These are phyloP conservation scores for Salticus scenicus DNA, from an alignment of 2,888 invertebrate species.

Conservation along the genomic window DNA sequence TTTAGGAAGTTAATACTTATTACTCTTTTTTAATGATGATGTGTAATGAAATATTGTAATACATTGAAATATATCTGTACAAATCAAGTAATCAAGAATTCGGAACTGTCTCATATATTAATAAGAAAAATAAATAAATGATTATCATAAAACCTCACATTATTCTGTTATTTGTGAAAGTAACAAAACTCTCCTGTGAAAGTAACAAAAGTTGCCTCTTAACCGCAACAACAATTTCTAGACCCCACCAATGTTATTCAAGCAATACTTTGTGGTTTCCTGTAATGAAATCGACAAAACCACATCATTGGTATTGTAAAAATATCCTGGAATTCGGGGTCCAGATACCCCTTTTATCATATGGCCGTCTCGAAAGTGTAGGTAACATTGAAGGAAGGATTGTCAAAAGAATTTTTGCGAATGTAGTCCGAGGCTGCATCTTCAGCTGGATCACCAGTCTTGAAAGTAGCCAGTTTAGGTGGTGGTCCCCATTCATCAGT, in stretches of 20 bases:
- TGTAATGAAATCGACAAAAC: neutral
- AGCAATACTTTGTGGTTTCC: neutral
- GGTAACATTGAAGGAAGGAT: conserved; percentile 72
- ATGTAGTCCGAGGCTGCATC: conserved; percentile 66
- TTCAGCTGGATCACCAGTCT: conserved; percentile 60
- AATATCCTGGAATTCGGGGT: neutral
- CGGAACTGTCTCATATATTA: too few relatives aligned
- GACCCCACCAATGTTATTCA: neutral
- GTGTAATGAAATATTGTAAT: too few relatives aligned
- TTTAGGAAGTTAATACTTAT: too few relatives aligned
- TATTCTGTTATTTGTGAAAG: too few relatives aligned
- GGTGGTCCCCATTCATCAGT: conserved; percentile 83
- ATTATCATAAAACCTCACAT: too few relatives aligned
- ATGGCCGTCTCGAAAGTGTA: conserved; percentile 72
- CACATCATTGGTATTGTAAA: neutral
- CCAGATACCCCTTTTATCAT: conserved; percentile 56
- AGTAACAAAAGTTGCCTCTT: neutral
- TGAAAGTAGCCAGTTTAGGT: conserved; percentile 66
- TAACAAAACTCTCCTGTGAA: too few relatives aligned
- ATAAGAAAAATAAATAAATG: too few relatives aligned
- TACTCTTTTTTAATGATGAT: too few relatives aligned
- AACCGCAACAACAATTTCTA: neutral
- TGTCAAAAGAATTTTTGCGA: conserved; percentile 72
- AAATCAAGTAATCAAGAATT: too few relatives aligned
- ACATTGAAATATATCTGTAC: too few relatives aligned